A percentile compares a stretch with the other conserved stretches of the same genome.
phyloP scores from a whole-genome alignment of 1,140 invertebrate genomes.

The Rhagoletis zephyria region DNA sequence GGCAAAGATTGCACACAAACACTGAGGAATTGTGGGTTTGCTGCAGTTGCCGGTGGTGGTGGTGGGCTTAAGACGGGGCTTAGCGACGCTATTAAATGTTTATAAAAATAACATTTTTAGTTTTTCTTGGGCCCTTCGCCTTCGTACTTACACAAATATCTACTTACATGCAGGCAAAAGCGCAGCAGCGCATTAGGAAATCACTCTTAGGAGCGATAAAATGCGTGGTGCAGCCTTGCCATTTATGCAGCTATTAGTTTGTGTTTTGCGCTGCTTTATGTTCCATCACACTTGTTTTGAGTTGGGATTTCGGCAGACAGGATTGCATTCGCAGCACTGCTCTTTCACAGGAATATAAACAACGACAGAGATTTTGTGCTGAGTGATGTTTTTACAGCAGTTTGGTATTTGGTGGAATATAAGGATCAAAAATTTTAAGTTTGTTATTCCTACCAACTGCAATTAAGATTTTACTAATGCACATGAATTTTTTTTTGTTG shows the following conservation, averaged over 20 bases:
- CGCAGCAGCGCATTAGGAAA: not conserved
- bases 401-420: not conserved
- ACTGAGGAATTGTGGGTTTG: slow-evolving; percentile 10
- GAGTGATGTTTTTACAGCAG: slow-evolving; percentile 51
- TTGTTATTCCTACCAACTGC: not conserved
- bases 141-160: not conserved
- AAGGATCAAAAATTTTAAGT: not conserved
- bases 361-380: not conserved
- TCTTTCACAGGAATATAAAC: slow-evolving; percentile 45
- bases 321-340: slow-evolving; percentile 18
- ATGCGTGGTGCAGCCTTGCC: not conserved
- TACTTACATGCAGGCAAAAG: not conserved
- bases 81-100: slow-evolving; percentile 41
- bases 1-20: not conserved
- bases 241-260: not conserved
- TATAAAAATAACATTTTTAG: slow-evolving; percentile 44
- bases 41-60: not conserved
- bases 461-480: not conserved
- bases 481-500: not conserved
- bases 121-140: not conserved
- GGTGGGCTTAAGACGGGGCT: slow-evolving; percentile 45
- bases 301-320: not conserved
- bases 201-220: not conserved
- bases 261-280: slow-evolving; percentile 8
- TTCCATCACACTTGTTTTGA: slow-evolving; percentile 30